Conservation (phyloP, 2,113 vertebrate species). For the Phylloscopus trochiloides region DNA sequence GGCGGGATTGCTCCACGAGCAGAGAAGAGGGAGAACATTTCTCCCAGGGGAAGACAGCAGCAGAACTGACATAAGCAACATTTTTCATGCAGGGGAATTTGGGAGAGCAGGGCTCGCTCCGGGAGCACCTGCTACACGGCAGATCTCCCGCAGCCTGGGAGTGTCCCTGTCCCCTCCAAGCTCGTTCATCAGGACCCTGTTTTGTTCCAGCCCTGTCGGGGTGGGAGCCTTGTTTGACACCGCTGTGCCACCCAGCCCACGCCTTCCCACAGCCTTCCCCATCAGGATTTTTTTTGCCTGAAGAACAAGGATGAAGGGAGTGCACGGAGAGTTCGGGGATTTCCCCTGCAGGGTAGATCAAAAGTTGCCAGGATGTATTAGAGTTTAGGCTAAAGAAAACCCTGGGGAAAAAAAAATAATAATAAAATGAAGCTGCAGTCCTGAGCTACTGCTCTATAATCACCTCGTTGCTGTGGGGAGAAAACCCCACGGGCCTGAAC, state of each 20-base stretch:
- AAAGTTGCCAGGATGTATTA: slow-evolving; percentile 26
- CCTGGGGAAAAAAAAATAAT: neutral
- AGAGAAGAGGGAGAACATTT: neutral
- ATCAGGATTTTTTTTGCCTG: neutral
- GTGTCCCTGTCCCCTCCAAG: neutral
- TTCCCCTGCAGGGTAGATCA: slow-evolving; percentile 58
- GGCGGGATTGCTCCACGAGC: neutral
- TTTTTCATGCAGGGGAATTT: neutral
- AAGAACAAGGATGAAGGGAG: neutral
- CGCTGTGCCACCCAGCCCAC: neutral
- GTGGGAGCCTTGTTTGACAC: neutral
- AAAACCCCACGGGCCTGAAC: slow-evolving; percentile 38
- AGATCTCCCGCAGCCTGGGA: neutral
- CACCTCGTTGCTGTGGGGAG: neutral
- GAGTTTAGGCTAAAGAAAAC: neutral
- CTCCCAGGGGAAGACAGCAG: neutral
- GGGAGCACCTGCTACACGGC: neutral
- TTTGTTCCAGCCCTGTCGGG: rapidly evolving
- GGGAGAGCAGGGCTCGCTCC: neutral
- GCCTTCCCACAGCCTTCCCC: neutral
- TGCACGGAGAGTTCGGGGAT: neutral
- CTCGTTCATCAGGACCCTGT: neutral
- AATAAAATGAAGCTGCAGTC: neutral
- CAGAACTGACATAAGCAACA: rapidly evolving
- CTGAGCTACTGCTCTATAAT: neutral